Percentiles rank a stretch among this genome's conserved stretches.
Conservation (phyloP, 2,888 invertebrate genomes). For the Caenorhabditis plicata region DNA sequence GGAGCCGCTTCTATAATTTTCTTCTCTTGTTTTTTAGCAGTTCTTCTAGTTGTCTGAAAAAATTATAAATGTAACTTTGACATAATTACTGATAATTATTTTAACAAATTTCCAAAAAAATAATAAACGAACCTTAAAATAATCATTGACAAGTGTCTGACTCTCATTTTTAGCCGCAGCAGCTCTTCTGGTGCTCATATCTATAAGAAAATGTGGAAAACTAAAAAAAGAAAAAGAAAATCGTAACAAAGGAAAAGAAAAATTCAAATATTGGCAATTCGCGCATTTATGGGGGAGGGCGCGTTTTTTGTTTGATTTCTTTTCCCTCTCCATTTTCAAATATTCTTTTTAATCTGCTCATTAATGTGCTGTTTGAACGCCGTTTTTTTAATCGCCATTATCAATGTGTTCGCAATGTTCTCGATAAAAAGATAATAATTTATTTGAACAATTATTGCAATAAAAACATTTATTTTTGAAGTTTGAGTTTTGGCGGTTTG, state of each 20-base stretch:
- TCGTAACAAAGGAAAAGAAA: not conserved
- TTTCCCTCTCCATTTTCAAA: too few relatives aligned
- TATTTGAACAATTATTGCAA: not conserved
- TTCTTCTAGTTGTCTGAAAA: constrained; percentile 20
- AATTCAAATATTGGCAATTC: not conserved
- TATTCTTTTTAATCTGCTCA: too few relatives aligned
- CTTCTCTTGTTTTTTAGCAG: constrained; percentile 12
- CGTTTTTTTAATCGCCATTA: too few relatives aligned
- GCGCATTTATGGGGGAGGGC: constrained; percentile 10
- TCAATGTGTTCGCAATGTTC: not conserved
- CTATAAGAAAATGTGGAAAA: not conserved
- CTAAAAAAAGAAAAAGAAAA: not conserved
- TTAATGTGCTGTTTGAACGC: too few relatives aligned
- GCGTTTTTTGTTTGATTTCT: constrained; percentile 30
- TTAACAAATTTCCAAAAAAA: not conserved
- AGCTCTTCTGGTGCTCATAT: constrained; percentile 18
- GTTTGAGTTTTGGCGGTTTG: constrained; percentile 58
- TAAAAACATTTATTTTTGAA: constrained; percentile 21
- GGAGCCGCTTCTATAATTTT: constrained; percentile 9
- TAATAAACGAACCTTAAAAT: constrained; percentile 17
- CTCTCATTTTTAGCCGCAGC: constrained; percentile 1
- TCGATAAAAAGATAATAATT: not conserved
- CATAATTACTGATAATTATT: not conserved
- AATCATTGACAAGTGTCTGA: constrained; percentile 16
- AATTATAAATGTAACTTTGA: not conserved